Conservation (phyloP, 2,888 invertebrate genomes). For the Geophilus truncorum region DNA sequence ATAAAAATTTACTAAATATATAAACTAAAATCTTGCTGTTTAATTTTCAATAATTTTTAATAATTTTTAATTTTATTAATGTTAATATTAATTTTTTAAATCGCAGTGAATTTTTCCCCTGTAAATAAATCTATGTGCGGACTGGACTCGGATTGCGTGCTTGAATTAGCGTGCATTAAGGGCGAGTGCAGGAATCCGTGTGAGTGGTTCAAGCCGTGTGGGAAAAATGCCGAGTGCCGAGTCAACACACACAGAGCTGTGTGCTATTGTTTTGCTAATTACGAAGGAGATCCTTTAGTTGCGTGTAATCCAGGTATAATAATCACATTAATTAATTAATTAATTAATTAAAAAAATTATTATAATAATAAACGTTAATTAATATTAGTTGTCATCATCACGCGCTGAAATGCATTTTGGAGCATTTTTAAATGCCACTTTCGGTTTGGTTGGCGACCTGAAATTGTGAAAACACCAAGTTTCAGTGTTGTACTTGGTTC, state of each 20-base stretch:
- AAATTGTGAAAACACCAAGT: no score
- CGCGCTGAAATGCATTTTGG: no score
- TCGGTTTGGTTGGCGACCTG: no score
- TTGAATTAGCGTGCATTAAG: constrained; percentile 69
- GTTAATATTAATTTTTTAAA: background rate
- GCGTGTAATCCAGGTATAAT: constrained; percentile 56
- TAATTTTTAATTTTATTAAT: background rate
- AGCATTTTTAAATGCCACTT: no score
- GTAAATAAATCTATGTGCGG: constrained; percentile 53
- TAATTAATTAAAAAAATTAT: background rate
- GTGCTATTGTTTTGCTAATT: constrained; percentile 62
- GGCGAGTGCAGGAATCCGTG: constrained; percentile 73
- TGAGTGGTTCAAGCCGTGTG: constrained; percentile 38
- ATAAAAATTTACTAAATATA: background rate
- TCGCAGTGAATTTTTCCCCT: background rate
- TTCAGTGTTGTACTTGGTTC: no score
- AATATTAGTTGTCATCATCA: no score
- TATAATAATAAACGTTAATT: no score
- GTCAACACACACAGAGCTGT: constrained; percentile 41
- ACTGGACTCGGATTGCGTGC: constrained; percentile 69
- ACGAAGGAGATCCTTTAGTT: constrained; percentile 69
- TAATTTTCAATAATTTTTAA: no score
- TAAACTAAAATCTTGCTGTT: background rate
- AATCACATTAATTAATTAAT: background rate
- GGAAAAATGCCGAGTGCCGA: constrained; percentile 42